A percentile compares a stretch with the other conserved stretches of the same genome.
Conservation (phyloP, 2,797 vertebrate species). For the Melanotaenia nigrans region DNA sequence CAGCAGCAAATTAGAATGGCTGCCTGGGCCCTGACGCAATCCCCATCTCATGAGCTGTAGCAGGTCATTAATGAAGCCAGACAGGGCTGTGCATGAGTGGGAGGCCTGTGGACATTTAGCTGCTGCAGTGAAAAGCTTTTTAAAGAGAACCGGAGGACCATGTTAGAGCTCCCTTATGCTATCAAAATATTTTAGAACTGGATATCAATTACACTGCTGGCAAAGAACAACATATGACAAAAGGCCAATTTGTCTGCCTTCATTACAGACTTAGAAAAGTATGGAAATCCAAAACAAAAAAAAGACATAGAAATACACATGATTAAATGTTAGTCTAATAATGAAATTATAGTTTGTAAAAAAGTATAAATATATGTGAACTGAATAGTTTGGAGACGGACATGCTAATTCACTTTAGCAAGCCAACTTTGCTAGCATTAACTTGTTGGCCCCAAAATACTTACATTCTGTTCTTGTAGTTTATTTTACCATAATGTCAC, state of each 20-base stretch:
- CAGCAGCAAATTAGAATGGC: slow-evolving; percentile 74
- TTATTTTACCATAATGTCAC: no score
- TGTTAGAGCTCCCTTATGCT: slow-evolving; percentile 63
- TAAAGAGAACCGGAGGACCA: slow-evolving; percentile 70
- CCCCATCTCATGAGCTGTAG: slow-evolving; percentile 57
- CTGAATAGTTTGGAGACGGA: not conserved
- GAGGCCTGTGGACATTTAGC: slow-evolving; percentile 52
- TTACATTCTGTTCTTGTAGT: not conserved
- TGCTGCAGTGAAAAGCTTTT: slow-evolving; percentile 65
- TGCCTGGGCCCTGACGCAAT: slow-evolving; percentile 76
- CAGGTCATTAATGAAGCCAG: slow-evolving; percentile 77
- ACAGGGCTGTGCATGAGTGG: slow-evolving; percentile 54
- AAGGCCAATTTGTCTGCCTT: slow-evolving; percentile 44
- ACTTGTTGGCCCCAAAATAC: not conserved
- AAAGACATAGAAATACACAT: slow-evolving; percentile 1
- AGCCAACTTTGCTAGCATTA: not conserved
- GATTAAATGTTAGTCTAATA: not conserved
- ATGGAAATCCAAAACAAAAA: slow-evolving; percentile 4
- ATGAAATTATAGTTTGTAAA: not conserved
- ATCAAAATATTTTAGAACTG: slow-evolving; percentile 76
- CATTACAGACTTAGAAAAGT: slow-evolving; percentile 18
- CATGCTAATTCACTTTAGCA: not conserved
- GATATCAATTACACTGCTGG: slow-evolving; percentile 70
- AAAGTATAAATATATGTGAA: not conserved
- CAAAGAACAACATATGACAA: slow-evolving; percentile 56